Conservation (phyloP, 2,113 vertebrate genomes). For the Hiodon tergisus region DNA sequence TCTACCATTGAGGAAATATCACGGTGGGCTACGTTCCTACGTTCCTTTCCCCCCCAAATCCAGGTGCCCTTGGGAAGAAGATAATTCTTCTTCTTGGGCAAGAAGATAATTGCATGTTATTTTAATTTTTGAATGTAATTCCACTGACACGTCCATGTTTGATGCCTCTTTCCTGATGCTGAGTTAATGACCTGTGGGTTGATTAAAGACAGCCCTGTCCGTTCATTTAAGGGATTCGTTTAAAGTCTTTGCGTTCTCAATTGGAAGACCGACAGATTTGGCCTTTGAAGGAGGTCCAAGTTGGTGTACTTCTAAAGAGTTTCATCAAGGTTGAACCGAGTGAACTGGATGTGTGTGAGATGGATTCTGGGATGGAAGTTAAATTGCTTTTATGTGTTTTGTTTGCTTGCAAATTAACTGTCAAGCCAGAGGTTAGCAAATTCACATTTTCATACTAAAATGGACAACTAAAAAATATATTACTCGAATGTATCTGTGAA, state of each 20-base stretch:
- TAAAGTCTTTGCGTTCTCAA: not conserved
- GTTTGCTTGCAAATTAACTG: too few species aligned
- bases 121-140: conserved; percentile 14
- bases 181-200: conserved; percentile 2
- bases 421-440: conserved; percentile 3
- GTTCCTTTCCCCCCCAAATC: too few species aligned
- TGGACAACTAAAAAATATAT: too few species aligned
- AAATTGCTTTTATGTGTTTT: not conserved
- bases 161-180: not conserved
- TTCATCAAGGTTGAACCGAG: not conserved
- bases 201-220: conserved; percentile 3
- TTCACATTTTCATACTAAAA: not conserved
- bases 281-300: conserved; percentile 17
- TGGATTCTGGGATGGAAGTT: not conserved
- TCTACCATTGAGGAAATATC: too few species aligned
- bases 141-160: conserved; percentile 2
- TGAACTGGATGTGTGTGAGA: not conserved
- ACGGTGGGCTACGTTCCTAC: too few species aligned
- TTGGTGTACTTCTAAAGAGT: not conserved
- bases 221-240: conserved; percentile 23
- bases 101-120: conserved; percentile 18
- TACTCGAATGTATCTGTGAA: not conserved
- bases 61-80: too few species aligned
- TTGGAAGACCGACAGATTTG: not conserved
- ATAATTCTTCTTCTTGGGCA: not conserved